Conservation (phyloP, 2,797 vertebrate genomes). For the Anabacerthia variegaticeps region DNA sequence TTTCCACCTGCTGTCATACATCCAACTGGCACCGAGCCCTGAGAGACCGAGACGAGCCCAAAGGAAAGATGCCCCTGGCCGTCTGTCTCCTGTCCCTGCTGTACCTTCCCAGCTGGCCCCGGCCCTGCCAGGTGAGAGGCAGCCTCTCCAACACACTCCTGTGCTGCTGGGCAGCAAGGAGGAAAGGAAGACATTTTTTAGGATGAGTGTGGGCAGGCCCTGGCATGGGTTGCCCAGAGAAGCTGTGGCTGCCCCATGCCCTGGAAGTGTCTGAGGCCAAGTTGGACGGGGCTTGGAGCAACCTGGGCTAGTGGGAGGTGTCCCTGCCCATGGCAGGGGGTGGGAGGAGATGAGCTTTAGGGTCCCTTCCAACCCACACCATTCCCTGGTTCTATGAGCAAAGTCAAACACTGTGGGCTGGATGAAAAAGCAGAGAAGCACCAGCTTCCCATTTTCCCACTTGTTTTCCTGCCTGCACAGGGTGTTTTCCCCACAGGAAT, state of each 20-base stretch:
- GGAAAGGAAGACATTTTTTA: background rate
- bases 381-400: background rate
- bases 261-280: background rate
- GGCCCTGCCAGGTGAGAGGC: background rate
- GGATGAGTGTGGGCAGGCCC: background rate
- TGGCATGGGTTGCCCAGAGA: background rate
- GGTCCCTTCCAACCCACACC: background rate
- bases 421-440: background rate
- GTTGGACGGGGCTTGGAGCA: background rate
- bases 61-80: background rate
- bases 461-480: background rate
- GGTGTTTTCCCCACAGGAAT: background rate
- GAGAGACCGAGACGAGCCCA: fast-evolving
- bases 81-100: background rate
- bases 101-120: background rate
- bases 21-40: background rate
- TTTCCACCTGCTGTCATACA: conserved; percentile 41
- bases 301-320: fast-evolving
- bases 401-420: background rate
- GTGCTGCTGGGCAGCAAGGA: background rate
- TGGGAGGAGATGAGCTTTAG: background rate
- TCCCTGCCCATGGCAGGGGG: background rate
- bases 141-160: fast-evolving
- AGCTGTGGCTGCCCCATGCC: background rate
- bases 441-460: background rate